Evolutionary conservation across 2,888 invertebrate species (phyloP).

Genomic region (Mongoloraphidia duomilia): DNA sequence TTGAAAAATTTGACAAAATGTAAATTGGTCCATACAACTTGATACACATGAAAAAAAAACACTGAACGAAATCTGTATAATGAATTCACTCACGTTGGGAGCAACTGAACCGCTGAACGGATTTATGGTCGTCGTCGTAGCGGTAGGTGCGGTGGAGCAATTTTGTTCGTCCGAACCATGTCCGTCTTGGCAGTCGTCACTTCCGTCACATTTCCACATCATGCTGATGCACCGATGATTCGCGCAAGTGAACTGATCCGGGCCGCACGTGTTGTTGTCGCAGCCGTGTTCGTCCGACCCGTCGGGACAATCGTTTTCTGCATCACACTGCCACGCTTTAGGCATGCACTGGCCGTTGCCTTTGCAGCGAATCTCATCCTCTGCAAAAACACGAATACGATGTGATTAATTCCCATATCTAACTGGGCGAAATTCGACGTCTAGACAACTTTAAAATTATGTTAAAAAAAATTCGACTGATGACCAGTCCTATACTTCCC

Average conservation of each 20-base stretch:
- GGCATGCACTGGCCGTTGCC: conserved; percentile 50
- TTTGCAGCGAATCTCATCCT: conserved; percentile 43
- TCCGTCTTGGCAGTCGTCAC: conserved; percentile 52
- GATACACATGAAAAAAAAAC: too few species aligned
- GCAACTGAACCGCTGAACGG: conserved; percentile 8
- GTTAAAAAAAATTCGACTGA: too few species aligned
- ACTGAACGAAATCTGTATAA: too few species aligned
- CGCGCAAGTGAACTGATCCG: conserved; percentile 55
- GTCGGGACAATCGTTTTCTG: conserved; percentile 60
- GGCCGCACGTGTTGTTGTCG: conserved; percentile 48
- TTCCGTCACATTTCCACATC: conserved; percentile 49
- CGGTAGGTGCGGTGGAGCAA: conserved; percentile 34
- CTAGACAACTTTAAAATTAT: too few species aligned
- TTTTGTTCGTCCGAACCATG: conserved; percentile 55
- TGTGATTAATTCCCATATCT: neutral
- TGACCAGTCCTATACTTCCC: too few species aligned
- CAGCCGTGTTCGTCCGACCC: conserved; percentile 64
- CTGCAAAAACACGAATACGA: conserved; percentile 14
- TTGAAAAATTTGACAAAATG: too few species aligned
- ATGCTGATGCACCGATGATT: conserved; percentile 39
- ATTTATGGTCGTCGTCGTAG: conserved; percentile 21
- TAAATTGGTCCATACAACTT: too few species aligned
- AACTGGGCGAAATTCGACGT: neutral
- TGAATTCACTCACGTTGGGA: too few species aligned
- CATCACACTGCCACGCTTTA: conserved; percentile 66